These are phyloP conservation scores for Dastarcus helophoroides DNA, from an alignment of 2,888 invertebrate species.

Conservation along the genomic window DNA sequence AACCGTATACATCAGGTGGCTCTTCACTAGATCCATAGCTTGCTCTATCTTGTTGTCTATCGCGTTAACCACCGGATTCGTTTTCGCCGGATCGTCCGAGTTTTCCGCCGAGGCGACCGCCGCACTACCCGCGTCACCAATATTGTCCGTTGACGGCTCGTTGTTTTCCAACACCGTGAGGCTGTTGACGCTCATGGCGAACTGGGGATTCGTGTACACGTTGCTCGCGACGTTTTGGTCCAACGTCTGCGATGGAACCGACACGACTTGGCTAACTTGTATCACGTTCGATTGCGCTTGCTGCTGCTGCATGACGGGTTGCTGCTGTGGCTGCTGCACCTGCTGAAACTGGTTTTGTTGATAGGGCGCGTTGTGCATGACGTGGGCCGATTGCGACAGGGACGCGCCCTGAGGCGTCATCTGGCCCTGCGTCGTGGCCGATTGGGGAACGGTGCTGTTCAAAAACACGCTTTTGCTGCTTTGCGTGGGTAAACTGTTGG, in stretches of 20 bases:
- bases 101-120: constrained; percentile 20
- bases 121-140: constrained; percentile 14
- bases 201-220: constrained; percentile 34
- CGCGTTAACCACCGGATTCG: constrained; percentile 44
- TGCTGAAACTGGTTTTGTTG: constrained; percentile 23
- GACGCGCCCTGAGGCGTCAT: constrained; percentile 16
- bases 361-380: constrained; percentile 15
- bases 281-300: constrained; percentile 11
- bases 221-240: constrained; percentile 24
- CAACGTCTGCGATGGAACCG: constrained; percentile 16
- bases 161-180: constrained; percentile 23
- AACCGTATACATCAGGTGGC: constrained; percentile 68
- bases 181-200: constrained; percentile 31
- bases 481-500: constrained; percentile 29
- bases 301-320: constrained; percentile 13
- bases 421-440: constrained; percentile 15
- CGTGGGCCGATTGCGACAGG: constrained; percentile 13
- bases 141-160: constrained; percentile 17
- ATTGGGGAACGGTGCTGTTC: constrained; percentile 20
- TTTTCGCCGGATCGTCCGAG: constrained; percentile 28
- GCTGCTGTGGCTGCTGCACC: constrained; percentile 18
- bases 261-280: constrained; percentile 13
- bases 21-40: constrained; percentile 69
- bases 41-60: constrained; percentile 74
- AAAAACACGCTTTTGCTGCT: constrained; percentile 30